Percentiles rank a stretch among this genome's conserved stretches.
Conservation (phyloP, 2,888 invertebrate genomes). For the Dugesia japonica region DNA sequence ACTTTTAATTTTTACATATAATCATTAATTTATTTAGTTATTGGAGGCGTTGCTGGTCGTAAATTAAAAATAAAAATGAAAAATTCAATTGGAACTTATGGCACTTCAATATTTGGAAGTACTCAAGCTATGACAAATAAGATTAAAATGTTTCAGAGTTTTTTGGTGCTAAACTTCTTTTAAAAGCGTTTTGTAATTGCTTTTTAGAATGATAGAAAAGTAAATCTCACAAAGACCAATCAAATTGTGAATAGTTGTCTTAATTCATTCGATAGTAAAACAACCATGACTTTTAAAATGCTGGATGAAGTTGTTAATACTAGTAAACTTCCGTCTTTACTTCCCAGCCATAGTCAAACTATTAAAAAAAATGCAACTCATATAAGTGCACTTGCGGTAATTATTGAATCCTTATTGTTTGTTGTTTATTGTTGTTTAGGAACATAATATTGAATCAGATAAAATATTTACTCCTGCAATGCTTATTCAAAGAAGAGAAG, state of each 20-base stretch:
- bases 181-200: neutral
- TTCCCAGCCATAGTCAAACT: neutral
- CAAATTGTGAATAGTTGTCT: conserved; percentile 12
- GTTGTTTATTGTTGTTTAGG: neutral
- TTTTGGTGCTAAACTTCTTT: neutral
- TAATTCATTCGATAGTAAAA: conserved; percentile 5
- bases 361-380: neutral
- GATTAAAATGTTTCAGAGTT: neutral
- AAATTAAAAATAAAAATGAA: conserved; percentile 14
- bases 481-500: neutral
- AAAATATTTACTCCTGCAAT: neutral
- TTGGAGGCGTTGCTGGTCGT: neutral
- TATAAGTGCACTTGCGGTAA: neutral
- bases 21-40: neutral
- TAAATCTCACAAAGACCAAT: neutral
- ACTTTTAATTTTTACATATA: neutral
- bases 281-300: conserved; percentile 2
- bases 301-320: neutral
- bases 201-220: neutral
- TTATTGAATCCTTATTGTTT: neutral
- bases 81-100: neutral
- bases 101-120: neutral
- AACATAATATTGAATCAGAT: neutral
- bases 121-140: conserved; percentile 15
- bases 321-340: neutral